Evolutionary conservation across 2,113 vertebrate genomes (phyloP).

Genomic region (Amazona vittata): DNA sequence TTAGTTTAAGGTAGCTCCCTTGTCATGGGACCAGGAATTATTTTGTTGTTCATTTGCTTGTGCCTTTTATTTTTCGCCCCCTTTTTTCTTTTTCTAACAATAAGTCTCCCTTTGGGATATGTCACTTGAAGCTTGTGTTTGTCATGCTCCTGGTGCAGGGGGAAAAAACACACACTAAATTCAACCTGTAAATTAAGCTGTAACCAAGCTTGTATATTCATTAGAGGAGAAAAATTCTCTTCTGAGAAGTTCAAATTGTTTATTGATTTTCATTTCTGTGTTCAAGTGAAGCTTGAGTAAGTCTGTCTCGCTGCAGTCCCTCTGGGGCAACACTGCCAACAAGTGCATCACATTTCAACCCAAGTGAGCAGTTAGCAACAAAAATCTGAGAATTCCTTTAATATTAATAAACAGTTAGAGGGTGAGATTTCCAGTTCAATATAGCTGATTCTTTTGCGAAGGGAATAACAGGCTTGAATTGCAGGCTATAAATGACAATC

Average conservation of each 20-base stretch:
- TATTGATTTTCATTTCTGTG: constrained; percentile 99
- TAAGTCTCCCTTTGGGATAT: constrained; percentile 69
- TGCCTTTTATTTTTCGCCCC: neutral
- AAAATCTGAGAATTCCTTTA: constrained; percentile 77
- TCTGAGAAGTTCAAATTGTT: constrained; percentile 99
- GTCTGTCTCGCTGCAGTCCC: constrained; percentile 87
- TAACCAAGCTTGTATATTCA: constrained; percentile 98
- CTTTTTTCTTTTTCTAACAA: neutral
- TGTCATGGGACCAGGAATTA: neutral
- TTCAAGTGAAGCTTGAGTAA: constrained; percentile 92
- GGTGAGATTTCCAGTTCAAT: constrained; percentile 71
- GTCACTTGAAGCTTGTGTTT: constrained; percentile 72
- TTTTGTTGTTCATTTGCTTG: neutral
- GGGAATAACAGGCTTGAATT: constrained; percentile 35
- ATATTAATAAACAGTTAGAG: constrained; percentile 75
- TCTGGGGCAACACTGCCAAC: constrained; percentile 76
- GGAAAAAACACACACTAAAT: constrained; percentile 80
- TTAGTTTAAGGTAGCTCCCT: neutral
- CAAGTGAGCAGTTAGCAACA: constrained; percentile 64
- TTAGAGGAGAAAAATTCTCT: constrained; percentile 94
- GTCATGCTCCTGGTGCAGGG: constrained; percentile 77
- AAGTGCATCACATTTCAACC: constrained; percentile 77
- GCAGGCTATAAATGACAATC: constrained; percentile 22
- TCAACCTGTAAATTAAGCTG: constrained; percentile 86
- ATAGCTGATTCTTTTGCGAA: constrained; percentile 61